phyloP scores from a whole-genome alignment of 2,113 vertebrate genomes.

The Crotophaga sulcirostris region DNA sequence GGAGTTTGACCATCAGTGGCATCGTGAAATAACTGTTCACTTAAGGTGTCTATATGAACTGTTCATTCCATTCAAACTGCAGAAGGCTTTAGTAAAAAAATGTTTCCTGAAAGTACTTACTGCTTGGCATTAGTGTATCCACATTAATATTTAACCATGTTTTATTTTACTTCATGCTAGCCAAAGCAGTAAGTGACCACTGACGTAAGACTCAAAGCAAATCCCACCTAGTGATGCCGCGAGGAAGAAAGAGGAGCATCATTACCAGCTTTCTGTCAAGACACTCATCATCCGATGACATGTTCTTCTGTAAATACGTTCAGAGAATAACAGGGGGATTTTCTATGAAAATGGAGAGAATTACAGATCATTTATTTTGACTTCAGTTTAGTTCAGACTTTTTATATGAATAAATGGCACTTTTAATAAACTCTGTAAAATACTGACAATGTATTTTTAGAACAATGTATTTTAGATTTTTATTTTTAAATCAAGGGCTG shows the following conservation, averaged over 20 bases:
- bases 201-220: constrained; percentile 61
- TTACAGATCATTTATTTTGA: constrained; percentile 13
- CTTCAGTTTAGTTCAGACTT: constrained; percentile 72
- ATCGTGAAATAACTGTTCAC: fast-evolving
- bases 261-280: background rate
- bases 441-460: constrained; percentile 76
- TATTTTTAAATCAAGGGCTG: constrained; percentile 73
- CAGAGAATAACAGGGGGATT: background rate
- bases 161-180: constrained; percentile 74
- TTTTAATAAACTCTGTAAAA: constrained; percentile 84
- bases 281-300: background rate
- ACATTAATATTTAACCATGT: constrained; percentile 2
- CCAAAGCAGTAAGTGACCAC: constrained; percentile 89
- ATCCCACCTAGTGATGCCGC: background rate
- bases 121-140: background rate
- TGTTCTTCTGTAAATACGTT: background rate
- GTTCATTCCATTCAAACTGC: background rate
- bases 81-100: background rate
- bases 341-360: constrained; percentile 51
- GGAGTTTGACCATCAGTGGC: background rate
- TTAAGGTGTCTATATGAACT: background rate
- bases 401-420: constrained; percentile 82
- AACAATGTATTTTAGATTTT: constrained; percentile 61
- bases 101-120: background rate
- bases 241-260: constrained; percentile 22